A percentile compares a stretch with the other conserved stretches of the same genome.
Evolutionary conservation across 2,797 vertebrate species (phyloP).

Genomic region (Psittacula derbiana): DNA sequence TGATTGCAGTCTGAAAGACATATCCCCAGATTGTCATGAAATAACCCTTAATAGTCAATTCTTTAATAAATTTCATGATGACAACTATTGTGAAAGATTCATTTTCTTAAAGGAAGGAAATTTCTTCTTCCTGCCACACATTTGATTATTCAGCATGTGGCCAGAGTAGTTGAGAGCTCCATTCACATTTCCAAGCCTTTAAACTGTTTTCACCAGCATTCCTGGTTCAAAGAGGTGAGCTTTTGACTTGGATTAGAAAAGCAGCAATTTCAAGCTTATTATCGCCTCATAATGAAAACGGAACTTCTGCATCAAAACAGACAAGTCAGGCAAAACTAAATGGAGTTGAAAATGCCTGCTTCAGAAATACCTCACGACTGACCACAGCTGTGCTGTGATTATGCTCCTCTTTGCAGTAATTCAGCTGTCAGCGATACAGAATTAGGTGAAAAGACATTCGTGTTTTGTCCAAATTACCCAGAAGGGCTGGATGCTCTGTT

Average conservation of each 20-base stretch:
- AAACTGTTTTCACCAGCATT: neutral
- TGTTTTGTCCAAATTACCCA: neutral
- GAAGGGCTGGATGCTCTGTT: neutral
- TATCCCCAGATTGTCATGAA: neutral
- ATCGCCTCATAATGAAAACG: neutral
- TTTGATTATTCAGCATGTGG: neutral
- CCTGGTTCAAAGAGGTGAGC: neutral
- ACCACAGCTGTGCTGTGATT: neutral
- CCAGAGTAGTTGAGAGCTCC: neutral
- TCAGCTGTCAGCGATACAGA: neutral
- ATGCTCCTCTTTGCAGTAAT: neutral
- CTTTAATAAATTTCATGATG: neutral
- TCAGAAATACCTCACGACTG: neutral
- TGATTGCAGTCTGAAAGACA: neutral
- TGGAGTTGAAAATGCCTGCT: neutral
- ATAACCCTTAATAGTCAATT: neutral
- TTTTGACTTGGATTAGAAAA: constrained; percentile 4
- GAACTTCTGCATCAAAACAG: neutral
- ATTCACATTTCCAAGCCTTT: neutral
- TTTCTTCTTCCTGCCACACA: neutral
- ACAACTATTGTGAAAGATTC: neutral
- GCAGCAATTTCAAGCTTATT: neutral
- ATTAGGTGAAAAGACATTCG: neutral
- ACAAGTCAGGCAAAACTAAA: neutral
- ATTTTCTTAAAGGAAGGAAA: neutral